A percentile compares a stretch with the other conserved stretches of the same genome.
Conservation (phyloP, 2,888 invertebrate species). For the Anarsia innoxiella region DNA sequence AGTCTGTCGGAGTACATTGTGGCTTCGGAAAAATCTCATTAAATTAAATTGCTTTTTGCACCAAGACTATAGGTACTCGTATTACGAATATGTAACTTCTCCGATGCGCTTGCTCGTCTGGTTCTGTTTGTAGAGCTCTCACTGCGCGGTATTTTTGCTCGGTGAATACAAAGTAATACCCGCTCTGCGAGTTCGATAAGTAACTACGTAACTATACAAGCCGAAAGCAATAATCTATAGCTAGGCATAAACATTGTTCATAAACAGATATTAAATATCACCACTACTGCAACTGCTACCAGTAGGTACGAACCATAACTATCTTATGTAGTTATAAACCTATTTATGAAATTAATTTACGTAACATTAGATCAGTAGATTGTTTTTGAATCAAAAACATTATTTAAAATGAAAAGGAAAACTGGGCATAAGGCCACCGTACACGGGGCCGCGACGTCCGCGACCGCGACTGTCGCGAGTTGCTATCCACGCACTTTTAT, state of each 20-base stretch:
- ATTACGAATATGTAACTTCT: conserved; percentile 5
- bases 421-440: conserved; percentile 27
- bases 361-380: too few species aligned
- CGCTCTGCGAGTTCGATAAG: conserved; percentile 5
- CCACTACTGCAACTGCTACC: too few species aligned
- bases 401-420: too few species aligned
- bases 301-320: too few species aligned
- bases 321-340: too few species aligned
- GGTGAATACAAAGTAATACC: conserved; percentile 11
- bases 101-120: conserved; percentile 10
- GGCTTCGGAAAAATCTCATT: conserved; percentile 36
- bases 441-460: too few species aligned
- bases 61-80: conserved; percentile 10
- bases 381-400: too few species aligned
- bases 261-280: too few species aligned
- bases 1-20: conserved; percentile 45
- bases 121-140: conserved; percentile 14
- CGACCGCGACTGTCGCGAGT: conserved; percentile 55
- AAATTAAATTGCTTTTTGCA: conserved; percentile 24
- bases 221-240: too few species aligned
- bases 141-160: conserved; percentile 12
- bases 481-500: conserved; percentile 55
- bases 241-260: too few species aligned
- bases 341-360: too few species aligned
- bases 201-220: conserved; percentile 4